Base-by-base conservation (phyloP, 2,113 vertebrate species). In the Speoplatyrhinus poulsoni region DNA sequence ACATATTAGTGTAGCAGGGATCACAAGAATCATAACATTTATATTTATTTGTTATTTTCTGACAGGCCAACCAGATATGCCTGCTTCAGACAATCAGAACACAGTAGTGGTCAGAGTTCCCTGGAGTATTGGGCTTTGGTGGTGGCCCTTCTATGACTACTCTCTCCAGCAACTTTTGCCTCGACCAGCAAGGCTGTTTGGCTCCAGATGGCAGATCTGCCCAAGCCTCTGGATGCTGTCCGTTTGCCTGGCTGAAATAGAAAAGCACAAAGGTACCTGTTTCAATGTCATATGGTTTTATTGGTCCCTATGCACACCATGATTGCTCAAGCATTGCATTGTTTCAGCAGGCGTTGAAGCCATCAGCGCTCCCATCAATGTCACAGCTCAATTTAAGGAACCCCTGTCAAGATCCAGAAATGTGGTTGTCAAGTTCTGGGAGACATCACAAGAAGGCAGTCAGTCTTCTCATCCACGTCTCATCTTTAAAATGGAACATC, bases 181-280 rank as follows among this genome's bases (percentile, higher is more conserved):
- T 57, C 61, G 84, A 9, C 60, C 67, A 0, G 75, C 70, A 60
- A 52, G 46, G 67, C 60, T 89, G 26, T 57, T 80, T 3, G 72
- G 87, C 46, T 77, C 17, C 68, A 78, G 60, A 7, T 12, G 13
- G 16, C 70, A 69, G 26, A 62, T n/a, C 0, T 41, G 71, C 3
- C 71, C 49, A 0, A 52, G 75, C 19, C 75, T 92, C n/a, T 93
- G 91, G 89, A 86, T 88, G 80, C 60, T 91, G 54, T 88, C 89
- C 3, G 75, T 77, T 16, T 92, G 89, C 69, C 60, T 90, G 80
- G 90, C 91, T 48, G 90, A 92, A 76, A 81, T 90, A 48, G 91
- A 92, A 60, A 92, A 92, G 66, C 85, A 88, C 70, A 85, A 84
- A 83, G 90, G 87, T 89, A 76, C 53, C 17, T 4, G 4, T 10